phyloP scores from a whole-genome alignment of 2,797 vertebrate species.

The Nyctalus aviator region DNA sequence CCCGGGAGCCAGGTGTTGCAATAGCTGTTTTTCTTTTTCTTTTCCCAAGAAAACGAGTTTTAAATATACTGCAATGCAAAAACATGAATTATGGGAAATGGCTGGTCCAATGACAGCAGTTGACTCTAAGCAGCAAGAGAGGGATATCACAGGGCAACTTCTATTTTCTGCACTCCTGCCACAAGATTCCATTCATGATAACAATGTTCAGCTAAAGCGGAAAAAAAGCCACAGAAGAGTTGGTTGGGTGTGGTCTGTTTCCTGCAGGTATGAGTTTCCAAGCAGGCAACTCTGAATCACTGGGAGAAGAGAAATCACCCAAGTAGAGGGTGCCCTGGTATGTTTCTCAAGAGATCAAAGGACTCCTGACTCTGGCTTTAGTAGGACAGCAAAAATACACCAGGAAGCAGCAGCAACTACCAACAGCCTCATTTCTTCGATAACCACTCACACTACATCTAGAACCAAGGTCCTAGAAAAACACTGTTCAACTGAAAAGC shows the following conservation, averaged over 20 bases:
- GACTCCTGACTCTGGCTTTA: neutral
- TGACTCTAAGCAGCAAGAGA: neutral
- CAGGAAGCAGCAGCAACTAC: neutral
- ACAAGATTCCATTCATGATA: constrained; percentile 56
- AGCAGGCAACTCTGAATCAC: constrained; percentile 55
- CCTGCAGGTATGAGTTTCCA: constrained; percentile 67
- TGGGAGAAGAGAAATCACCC: neutral
- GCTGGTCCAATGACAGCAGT: neutral
- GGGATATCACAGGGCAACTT: neutral
- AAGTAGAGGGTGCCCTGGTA: neutral
- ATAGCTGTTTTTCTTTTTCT: neutral
- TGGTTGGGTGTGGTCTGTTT: constrained; percentile 46
- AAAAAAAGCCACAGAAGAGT: neutral
- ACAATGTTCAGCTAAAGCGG: neutral
- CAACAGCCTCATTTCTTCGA: neutral
- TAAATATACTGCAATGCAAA: neutral
- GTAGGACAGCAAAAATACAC: neutral
- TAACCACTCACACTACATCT: neutral
- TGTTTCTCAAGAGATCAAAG: constrained; percentile 4
- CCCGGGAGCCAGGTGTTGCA: neutral
- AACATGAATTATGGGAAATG: neutral
- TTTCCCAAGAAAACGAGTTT: constrained; percentile 1
- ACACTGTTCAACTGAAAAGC: neutral
- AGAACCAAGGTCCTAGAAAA: neutral
- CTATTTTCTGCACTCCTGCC: constrained; percentile 21